A percentile compares a stretch with the other conserved stretches of the same genome.
Evolutionary conservation across 1,140 invertebrate species (phyloP).

Genomic region (Pentalonia nigronervosa): DNA sequence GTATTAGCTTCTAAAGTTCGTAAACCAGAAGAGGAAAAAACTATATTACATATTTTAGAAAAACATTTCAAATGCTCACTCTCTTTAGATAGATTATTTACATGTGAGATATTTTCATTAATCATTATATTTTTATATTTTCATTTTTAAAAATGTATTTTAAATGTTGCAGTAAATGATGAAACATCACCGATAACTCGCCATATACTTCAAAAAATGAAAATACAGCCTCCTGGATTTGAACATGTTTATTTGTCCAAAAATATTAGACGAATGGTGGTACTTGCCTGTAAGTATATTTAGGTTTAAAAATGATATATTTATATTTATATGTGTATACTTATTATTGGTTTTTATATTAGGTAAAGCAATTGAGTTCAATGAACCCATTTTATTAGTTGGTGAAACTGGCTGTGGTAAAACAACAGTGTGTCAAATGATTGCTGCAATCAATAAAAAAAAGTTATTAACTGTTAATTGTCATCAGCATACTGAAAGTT

Average conservation of each 20-base stretch:
- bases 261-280: constrained; percentile 87
- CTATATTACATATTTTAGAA: constrained; percentile 81
- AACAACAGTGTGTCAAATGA: constrained; percentile 93
- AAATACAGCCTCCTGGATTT: constrained; percentile 68
- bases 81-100: constrained; percentile 78
- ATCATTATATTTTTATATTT: not conserved
- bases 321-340: not conserved
- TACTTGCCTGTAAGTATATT: constrained; percentile 75
- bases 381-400: constrained; percentile 94
- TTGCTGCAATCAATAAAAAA: constrained; percentile 74
- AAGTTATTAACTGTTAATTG: constrained; percentile 89
- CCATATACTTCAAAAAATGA: constrained; percentile 74
- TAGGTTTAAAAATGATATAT: not conserved
- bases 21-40: constrained; percentile 78
- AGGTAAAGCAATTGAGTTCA: constrained; percentile 84
- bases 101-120: constrained; percentile 64
- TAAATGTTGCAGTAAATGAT: constrained; percentile 59
- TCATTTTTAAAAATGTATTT: constrained; percentile 17
- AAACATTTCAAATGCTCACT: constrained; percentile 86
- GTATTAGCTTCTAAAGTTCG: constrained; percentile 92
- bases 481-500: constrained; percentile 98
- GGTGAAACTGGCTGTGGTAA: constrained; percentile 99
- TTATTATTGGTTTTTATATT: constrained; percentile 6
- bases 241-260: constrained; percentile 92
- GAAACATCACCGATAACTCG: constrained; percentile 79